Base-by-base conservation (phyloP, 2,797 vertebrate species). In the Anabas testudineus region DNA sequence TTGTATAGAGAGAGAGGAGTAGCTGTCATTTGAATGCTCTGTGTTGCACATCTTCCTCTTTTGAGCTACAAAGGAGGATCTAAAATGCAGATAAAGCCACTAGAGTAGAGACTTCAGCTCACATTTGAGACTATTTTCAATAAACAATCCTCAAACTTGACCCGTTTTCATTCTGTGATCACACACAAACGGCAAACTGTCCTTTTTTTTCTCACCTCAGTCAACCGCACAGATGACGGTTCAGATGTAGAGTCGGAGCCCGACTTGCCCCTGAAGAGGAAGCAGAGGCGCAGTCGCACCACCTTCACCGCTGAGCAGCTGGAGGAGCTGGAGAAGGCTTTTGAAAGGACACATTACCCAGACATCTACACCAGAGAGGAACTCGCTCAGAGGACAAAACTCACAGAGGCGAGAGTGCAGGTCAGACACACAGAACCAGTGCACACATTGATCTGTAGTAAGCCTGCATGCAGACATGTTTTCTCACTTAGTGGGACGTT, bases 361-460 rank as follows among this genome's bases (percentile, higher is more conserved):
- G 98, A 99, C 88, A 99, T 99, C 92, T 99, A 99, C 92, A 99
- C 98, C 69, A 90, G 97, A 2, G 97, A 99, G 90, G 97, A 99
- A 91, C 94, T 99, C 67, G 97, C 98, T 0, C 97, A 99, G 95
- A 95, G 98, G 88, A 99, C 98, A 80, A 99, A 99, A 87, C 96
- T 99, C 51, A 99, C 97, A 0, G 97, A 99, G 87, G 98, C 98
- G 0, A 93, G 98, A 0, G 98, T 99, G 63, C 98, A 99, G 96
- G 98, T 99, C 58, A 88, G 94, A 81, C 45, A 24, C 18, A 12
- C 22, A 24, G n/a, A 3, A 56, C 1, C 12, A 42, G 16, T 13
- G 15, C 34, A 45, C 16, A 24, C 36, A 39, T 12, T 7, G 49
- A 53, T 37, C 30, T 57, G 39, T 19, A 46, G 43, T 47, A 14